Evolutionary conservation across 2,797 vertebrate species (phyloP), one percentile per base, ranked within the genome.

Genomic region (Cuculus canorus): DNA sequence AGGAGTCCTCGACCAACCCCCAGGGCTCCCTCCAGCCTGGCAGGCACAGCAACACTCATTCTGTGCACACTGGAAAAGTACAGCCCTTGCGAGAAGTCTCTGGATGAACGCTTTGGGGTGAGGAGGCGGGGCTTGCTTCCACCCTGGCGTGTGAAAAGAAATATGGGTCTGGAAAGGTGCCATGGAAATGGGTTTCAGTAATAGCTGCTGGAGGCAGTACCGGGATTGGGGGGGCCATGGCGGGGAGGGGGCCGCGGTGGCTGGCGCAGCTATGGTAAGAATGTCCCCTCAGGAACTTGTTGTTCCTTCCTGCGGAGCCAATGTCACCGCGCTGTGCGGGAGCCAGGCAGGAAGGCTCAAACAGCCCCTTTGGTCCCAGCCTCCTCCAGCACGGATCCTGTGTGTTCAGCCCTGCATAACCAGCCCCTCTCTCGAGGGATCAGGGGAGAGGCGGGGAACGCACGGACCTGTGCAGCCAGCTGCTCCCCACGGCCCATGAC

Each of bases 241-340:
- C 23, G 2, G 61, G 82, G 61, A 57, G 91, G 84, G 47, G 92
- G 83, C 79, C 23, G 0, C 2, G 63, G 80, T 16, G 94, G 88
- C 88, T 88, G 71, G 3, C 66, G 0, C 23, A 97, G 95, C 94
- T 97, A 97, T 98, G 97, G 95, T 59, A 96, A 95, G 97, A 98
- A 97, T 97, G 97, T 97, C 94, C 95, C 95, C 96, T 94, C 94
- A 97, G 97, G 97, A 97, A 98, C 97, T 94, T 23, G 25, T 94
- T 86, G 97, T 97, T 98, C 97, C 96, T 98, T 97, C 97, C 97
- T 97, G 97, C 60, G 6, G 88, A 63, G 18, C 73, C 84, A 6
- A 92, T 97, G 95, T 97, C 97, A 98, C 66, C 4, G 33, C 11
- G 65, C n/a, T 4, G 72, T 65, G 83, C 81, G 69, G 91, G 65